Percentiles rank a stretch among this genome's conserved stretches.
These are phyloP conservation scores for Seriola quinqueradiata DNA, from an alignment of 2,113 vertebrate species.

Conservation along the genomic window DNA sequence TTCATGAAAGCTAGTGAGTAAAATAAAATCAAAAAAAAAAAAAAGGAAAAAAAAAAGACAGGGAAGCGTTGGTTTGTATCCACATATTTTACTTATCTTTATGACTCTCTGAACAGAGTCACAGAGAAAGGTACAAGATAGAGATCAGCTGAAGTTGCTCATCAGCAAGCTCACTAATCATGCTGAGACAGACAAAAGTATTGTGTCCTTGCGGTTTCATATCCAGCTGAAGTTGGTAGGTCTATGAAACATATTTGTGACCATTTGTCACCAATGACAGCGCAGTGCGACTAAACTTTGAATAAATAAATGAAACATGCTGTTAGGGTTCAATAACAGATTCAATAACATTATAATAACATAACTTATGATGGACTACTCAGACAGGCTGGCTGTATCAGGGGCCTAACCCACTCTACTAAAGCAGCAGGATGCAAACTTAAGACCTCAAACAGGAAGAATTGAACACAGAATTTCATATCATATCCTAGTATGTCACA, in stretches of 20 bases:
- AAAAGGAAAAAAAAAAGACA: neutral
- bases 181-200: neutral
- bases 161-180: neutral
- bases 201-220: neutral
- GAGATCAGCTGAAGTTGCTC: slow-evolving; percentile 10
- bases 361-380: neutral
- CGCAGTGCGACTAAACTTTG: neutral
- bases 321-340: neutral
- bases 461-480: neutral
- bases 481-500: neutral
- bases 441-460: neutral
- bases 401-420: neutral
- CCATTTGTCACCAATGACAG: neutral
- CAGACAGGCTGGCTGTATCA: neutral
- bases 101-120: neutral
- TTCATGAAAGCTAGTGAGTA: neutral
- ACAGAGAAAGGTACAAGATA: neutral
- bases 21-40: neutral
- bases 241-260: neutral
- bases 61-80: neutral
- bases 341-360: neutral
- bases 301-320: neutral
- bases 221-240: too few species aligned
- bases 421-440: too few species aligned
- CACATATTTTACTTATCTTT: neutral